Evolutionary conservation across 2,113 vertebrate species (phyloP), one percentile per base, ranked within the genome.

Genomic region (Bagarius yarrelli): DNA sequence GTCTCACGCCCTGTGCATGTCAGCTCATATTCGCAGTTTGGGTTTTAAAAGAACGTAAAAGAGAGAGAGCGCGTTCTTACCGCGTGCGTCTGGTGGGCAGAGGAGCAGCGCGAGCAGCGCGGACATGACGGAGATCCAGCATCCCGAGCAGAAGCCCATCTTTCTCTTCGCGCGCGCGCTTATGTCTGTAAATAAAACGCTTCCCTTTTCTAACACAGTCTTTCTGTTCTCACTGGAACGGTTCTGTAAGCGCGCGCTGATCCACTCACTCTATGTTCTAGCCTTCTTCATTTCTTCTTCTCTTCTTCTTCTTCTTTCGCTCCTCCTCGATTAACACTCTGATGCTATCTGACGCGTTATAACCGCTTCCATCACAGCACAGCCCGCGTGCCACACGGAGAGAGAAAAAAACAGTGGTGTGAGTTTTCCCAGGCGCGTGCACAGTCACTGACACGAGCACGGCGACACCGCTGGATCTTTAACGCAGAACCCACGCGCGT

Each of bases 61-160:
- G 15, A 77, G 53, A 59, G 8, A 56, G 73, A 16, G 66, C 14
- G 25, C 21, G 47, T 72, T 79, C 93, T 94, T 92, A 94, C 93
- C 93, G 87, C 88, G 90, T 40, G 90, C 91, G 25, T 81, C 30
- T 85, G 85, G 78, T 60, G 92, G 90, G 85, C 88, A 84, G 84
- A 89, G 76, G 86, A 90, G 88, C 87, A 93, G 87, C 40, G 74
- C 84, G 89, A 91, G 80, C 83, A 90, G 83, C 88, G 88, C 88
- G 27, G 79, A 88, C 88, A 92, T 89, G 89, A 40, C 34, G 5
- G 82, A 64, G 69, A 88, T 89, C 90, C 90, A 92, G 89, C 90
- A 90, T 88, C 91, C 90, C 23, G 88, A 56, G 82, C 84, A 85
- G 16, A 82, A 71, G 67, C 87, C 85, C 85, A 72, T 80, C 87